These are phyloP conservation scores for Drosophila lowei DNA, from an alignment of 1,140 invertebrate genomes.

Conservation along the genomic window DNA sequence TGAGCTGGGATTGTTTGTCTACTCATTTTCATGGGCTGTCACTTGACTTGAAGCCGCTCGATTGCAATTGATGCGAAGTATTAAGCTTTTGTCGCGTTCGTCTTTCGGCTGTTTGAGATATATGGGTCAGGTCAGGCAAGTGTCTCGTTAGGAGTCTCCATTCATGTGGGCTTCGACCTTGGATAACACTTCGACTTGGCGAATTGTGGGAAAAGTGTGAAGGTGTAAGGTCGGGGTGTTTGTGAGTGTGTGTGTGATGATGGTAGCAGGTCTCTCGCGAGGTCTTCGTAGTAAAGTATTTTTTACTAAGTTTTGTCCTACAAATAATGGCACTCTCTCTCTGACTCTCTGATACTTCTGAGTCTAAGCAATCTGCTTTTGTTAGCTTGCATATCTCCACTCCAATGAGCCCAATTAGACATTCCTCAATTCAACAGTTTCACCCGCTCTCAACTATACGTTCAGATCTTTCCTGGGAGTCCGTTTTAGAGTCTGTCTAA, in stretches of 20 bases:
- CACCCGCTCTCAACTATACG: conserved; percentile 17
- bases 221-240: conserved; percentile 22
- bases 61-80: conserved; percentile 67
- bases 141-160: conserved; percentile 16
- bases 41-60: conserved; percentile 64
- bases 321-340: too few species aligned
- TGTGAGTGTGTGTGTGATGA: neutral
- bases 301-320: neutral
- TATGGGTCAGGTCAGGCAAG: conserved; percentile 64
- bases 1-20: conserved; percentile 65
- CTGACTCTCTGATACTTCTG: too few species aligned
- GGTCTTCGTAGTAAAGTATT: too few species aligned
- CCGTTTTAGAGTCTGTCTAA: conserved; percentile 47
- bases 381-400: neutral
- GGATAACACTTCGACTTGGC: conserved; percentile 13
- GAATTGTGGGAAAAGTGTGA: conserved; percentile 45
- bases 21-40: conserved; percentile 75
- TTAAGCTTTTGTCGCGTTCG: conserved; percentile 49
- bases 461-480: conserved; percentile 54
- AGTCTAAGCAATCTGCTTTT: too few species aligned
- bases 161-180: conserved; percentile 49
- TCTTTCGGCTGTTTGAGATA: conserved; percentile 8
- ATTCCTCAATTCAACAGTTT: neutral
- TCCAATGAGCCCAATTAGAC: neutral
- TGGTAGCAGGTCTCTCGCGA: neutral